These are phyloP conservation scores for Notiomystis cincta DNA, from an alignment of 2,113 vertebrate species.

Conservation along the genomic window DNA sequence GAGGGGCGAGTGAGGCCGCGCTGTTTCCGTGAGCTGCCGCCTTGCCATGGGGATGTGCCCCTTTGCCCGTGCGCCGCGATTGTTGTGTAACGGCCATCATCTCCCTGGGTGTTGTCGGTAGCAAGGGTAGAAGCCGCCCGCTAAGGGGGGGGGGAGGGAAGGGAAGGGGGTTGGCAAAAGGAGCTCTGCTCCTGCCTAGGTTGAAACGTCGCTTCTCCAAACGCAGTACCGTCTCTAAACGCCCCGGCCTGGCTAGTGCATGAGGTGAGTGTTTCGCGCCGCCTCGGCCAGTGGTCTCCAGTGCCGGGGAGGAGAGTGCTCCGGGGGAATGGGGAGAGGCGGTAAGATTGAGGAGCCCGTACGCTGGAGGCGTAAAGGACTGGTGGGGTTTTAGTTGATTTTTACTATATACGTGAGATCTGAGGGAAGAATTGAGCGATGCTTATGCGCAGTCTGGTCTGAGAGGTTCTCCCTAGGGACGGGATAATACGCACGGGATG, in stretches of 20 bases:
- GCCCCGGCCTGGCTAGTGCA: not conserved
- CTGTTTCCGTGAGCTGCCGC: not conserved
- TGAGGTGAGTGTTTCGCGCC: not conserved
- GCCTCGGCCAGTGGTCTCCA: not conserved
- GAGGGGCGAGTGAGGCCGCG: slow-evolving; percentile 56
- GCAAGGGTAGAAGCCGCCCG: not conserved
- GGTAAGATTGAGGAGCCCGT: not conserved
- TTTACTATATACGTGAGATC: not conserved
- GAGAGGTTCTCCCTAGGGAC: not conserved
- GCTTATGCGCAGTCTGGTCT: not conserved
- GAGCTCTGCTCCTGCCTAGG: not conserved
- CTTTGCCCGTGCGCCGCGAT: not conserved
- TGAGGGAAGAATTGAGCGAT: not conserved
- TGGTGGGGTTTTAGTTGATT: not conserved
- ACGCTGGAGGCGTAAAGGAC: not conserved
- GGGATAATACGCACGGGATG: not conserved
- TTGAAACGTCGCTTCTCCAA: not conserved
- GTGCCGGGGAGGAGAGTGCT: not conserved
- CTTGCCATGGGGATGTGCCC: not conserved
- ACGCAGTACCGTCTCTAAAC: not conserved
- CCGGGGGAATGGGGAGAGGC: not conserved
- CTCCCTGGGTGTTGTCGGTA: not conserved
- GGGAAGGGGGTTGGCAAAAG: not conserved
- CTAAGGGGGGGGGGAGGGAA: too few species aligned
- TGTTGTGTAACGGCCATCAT: not conserved